Evolutionary conservation across 2,888 invertebrate genomes (phyloP), one percentile per base, ranked within the genome.

Genomic region (Tanytarsus gracilentus): DNA sequence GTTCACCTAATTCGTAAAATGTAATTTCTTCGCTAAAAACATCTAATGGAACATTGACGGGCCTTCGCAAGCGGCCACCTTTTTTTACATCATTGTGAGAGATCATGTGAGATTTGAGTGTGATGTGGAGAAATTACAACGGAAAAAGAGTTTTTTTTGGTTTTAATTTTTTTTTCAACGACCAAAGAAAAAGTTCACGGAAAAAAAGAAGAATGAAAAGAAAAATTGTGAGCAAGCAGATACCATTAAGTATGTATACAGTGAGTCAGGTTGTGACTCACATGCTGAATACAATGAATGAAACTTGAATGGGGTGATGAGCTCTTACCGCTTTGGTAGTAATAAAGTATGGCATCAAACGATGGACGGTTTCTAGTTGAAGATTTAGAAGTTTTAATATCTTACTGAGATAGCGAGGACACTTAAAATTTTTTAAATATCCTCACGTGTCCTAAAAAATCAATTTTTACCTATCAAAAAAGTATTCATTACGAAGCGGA

Each of bases 21-120:
- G 96, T 96, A 78, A 98, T 96, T 81, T 98, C 98, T 79, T 98
- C 98, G 69, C 95, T 94, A 81, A 98, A 98, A 71, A 98, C 96
- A 83, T 98, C 97, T 75, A 95, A 84, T 69, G 98, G 98, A 72
- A 98, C 97, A 81, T 97, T 98, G 75, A 96, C 96, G 70, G 98
- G 98, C 75, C 97, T 85, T 71, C 97, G 84, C 69, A 98, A 83
- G 71, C 97, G 85, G 68, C 97, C 97, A 70, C 74, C 74, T 74
- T 58, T 53, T 26, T 3, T 40, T 14, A 27, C 21, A 27, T n/a
- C 14, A 18, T 36, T n/a, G 36, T 36, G 36, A 6, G 2, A 4
- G n/a, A 11, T 36, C n/a, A 36, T 14, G n/a, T 14, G 16, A 14
- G n/a, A 14, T 33, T 33, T 33, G 11, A 16, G 36, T 36, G 36